Evolutionary conservation across 2,113 vertebrate genomes (phyloP).

Genomic region (Muntiacus reevesi): DNA sequence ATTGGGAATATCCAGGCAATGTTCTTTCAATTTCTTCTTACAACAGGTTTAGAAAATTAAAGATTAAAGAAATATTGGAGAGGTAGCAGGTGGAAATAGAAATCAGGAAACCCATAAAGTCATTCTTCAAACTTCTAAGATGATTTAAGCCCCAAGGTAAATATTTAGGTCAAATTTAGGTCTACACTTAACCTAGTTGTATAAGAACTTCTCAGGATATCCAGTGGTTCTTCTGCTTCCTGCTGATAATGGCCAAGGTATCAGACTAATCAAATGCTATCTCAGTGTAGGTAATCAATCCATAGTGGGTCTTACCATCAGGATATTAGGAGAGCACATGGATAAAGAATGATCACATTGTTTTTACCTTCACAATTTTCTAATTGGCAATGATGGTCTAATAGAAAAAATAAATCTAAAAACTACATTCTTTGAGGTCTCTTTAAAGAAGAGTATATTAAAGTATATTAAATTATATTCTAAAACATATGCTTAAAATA

Average conservation of each 20-base stretch:
- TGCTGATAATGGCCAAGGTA: not conserved
- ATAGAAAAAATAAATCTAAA: not conserved
- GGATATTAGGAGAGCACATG: not conserved
- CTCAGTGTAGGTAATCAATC: not conserved
- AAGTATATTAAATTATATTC: not conserved
- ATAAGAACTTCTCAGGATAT: not conserved
- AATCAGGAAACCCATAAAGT: not conserved
- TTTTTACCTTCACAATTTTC: not conserved
- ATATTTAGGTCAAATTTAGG: not conserved
- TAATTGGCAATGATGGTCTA: not conserved
- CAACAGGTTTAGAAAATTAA: not conserved
- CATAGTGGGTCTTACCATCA: not conserved
- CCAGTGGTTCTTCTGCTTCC: not conserved
- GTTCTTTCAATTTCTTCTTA: not conserved
- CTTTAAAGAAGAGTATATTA: not conserved
- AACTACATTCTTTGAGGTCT: not conserved
- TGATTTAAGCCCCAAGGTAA: not conserved
- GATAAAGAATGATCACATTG: not conserved
- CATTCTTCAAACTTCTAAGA: not conserved
- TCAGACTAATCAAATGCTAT: not conserved
- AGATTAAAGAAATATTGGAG: not conserved
- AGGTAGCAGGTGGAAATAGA: not conserved
- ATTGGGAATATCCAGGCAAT: not conserved
- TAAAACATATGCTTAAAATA: not conserved
- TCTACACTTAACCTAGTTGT: not conserved